A percentile compares a stretch with the other conserved stretches of the same genome.
Conservation (phyloP, 1,140 invertebrate species). For the Andricus grossulariae region DNA sequence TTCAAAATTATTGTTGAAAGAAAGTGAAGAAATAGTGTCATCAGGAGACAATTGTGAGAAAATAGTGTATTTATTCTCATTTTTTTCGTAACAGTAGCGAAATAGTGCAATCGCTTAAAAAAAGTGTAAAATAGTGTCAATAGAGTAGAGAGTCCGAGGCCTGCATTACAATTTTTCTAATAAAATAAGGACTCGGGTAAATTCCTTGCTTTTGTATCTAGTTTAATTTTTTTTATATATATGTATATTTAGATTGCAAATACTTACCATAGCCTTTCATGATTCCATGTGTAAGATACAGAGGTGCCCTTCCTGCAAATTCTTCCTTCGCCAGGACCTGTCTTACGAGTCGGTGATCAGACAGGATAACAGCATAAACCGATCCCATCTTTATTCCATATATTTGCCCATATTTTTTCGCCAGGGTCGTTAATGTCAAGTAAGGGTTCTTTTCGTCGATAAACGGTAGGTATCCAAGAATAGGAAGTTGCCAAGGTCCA, state of each 20-base stretch:
- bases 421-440: constrained; percentile 80
- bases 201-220: background rate
- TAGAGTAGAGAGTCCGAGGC: too few species aligned
- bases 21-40: too few species aligned
- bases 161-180: too few species aligned
- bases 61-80: too few species aligned
- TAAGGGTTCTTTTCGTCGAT: constrained; percentile 82
- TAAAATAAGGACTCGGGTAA: too few species aligned
- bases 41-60: too few species aligned
- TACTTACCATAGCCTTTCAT: constrained; percentile 89
- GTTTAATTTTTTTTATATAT: background rate
- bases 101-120: too few species aligned
- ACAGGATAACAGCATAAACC: constrained; percentile 83
- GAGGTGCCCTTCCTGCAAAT: constrained; percentile 84
- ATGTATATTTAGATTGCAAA: background rate
- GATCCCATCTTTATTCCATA: constrained; percentile 84
- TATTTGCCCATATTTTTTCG: constrained; percentile 82
- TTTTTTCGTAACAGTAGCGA: too few species aligned
- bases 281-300: constrained; percentile 89
- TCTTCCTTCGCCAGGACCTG: constrained; percentile 83
- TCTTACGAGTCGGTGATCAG: constrained; percentile 83
- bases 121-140: too few species aligned
- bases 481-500: constrained; percentile 85
- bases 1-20: too few species aligned
- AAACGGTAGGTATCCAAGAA: constrained; percentile 87